Percentiles rank a stretch among this genome's conserved stretches.
These are phyloP conservation scores for Microplitis manilae DNA, from an alignment of 2,888 invertebrate genomes.

Conservation along the genomic window DNA sequence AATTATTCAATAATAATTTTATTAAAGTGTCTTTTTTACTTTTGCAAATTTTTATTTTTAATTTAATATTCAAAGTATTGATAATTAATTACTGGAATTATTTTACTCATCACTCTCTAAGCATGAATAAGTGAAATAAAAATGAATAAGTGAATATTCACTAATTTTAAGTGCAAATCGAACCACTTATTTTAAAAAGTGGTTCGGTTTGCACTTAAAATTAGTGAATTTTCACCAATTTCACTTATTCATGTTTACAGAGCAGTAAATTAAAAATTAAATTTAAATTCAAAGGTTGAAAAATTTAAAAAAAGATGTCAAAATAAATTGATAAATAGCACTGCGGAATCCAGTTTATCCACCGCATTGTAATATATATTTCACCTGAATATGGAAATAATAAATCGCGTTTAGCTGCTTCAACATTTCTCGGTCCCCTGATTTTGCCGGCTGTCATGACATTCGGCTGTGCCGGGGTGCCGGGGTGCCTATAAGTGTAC, in stretches of 20 bases:
- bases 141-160: too few species aligned
- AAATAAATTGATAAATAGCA: background rate
- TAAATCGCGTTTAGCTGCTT: conserved; percentile 50
- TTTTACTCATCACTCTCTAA: background rate
- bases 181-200: too few species aligned
- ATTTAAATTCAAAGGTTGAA: conserved; percentile 2
- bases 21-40: too few species aligned
- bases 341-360: conserved; percentile 9
- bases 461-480: conserved; percentile 45
- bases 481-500: background rate
- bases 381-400: conserved; percentile 33
- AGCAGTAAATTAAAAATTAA: background rate
- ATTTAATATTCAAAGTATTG: too few species aligned
- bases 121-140: too few species aligned
- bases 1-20: too few species aligned
- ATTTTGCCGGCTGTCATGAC: conserved; percentile 58
- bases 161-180: too few species aligned
- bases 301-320: conserved; percentile 12
- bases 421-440: conserved; percentile 43
- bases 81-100: too few species aligned
- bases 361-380: conserved; percentile 21
- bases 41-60: too few species aligned
- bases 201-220: too few species aligned
- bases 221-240: too few species aligned
- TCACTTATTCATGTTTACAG: too few species aligned